A percentile compares a stretch with the other conserved stretches of the same genome.
Conservation (phyloP, 2,113 vertebrate species). For the Puffinus mauretanicus region DNA sequence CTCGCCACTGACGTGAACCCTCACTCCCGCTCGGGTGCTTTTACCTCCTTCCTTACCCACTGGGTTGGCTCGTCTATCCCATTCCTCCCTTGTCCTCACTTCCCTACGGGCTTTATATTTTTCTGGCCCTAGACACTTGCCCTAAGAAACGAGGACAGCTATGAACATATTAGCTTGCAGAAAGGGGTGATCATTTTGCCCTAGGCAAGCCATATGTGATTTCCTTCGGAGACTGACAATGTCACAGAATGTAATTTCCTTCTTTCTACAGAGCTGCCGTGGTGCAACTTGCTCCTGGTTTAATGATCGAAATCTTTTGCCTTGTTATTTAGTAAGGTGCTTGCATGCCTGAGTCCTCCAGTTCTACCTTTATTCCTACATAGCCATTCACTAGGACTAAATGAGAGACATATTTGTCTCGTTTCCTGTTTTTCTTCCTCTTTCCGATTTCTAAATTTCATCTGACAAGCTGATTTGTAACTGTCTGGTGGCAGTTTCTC, state of each 20-base stretch:
- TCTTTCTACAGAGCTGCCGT: not conserved
- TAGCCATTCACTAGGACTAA: not conserved
- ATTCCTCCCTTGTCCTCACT: not conserved
- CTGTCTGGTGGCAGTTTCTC: not conserved
- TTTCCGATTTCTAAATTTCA: not conserved
- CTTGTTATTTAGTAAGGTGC: not conserved
- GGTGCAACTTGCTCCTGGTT: not conserved
- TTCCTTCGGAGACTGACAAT: not conserved
- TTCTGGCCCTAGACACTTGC: not conserved
- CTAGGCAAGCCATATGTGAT: not conserved
- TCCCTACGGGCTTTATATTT: not conserved
- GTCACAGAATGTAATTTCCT: not conserved
- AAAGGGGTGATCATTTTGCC: not conserved
- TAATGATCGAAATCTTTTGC: not conserved
- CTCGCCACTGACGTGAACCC: not conserved
- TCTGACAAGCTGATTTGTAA: not conserved
- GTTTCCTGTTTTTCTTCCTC: not conserved
- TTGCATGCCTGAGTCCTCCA: not conserved
- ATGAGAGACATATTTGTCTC: not conserved
- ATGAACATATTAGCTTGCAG: not conserved
- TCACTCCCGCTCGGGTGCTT: rapidly evolving
- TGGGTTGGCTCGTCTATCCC: not conserved
- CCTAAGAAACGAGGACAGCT: not conserved
- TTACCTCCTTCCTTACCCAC: not conserved
- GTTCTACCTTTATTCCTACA: not conserved